Evolutionary conservation across 2,888 invertebrate species (phyloP).

Genomic region (Philereme transversata): DNA sequence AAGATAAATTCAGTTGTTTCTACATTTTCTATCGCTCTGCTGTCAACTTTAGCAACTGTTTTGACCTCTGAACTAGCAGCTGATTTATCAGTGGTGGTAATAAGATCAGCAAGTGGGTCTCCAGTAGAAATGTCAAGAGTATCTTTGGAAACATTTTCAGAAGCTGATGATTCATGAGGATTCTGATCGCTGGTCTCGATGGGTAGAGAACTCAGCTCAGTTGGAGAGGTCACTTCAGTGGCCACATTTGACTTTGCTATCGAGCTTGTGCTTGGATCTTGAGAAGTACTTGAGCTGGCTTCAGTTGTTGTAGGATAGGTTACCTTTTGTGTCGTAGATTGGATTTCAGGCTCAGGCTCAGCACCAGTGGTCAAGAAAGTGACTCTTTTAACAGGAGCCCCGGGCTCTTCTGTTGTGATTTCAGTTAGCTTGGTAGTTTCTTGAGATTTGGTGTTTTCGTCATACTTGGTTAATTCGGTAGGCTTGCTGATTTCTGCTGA

Average conservation of each 20-base stretch:
- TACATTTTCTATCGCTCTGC: constrained; percentile 57
- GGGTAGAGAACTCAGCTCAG: constrained; percentile 73
- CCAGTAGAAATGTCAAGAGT: constrained; percentile 52
- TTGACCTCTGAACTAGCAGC: constrained; percentile 54
- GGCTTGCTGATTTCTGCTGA: background rate
- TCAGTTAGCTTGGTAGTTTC: constrained; percentile 7
- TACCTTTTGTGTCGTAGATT: constrained; percentile 37
- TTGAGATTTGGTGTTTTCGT: constrained; percentile 3
- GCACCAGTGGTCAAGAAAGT: constrained; percentile 30
- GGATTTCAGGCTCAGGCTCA: constrained; percentile 31
- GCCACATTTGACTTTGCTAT: constrained; percentile 59
- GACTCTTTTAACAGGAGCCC: constrained; percentile 32
- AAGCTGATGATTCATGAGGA: constrained; percentile 61
- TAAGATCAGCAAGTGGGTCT: constrained; percentile 46
- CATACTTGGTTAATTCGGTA: constrained; percentile 1
- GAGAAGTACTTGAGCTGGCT: constrained; percentile 41
- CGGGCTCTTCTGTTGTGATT: constrained; percentile 35
- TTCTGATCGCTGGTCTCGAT: constrained; percentile 77
- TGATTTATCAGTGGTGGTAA: constrained; percentile 49
- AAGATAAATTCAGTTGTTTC: constrained; percentile 73
- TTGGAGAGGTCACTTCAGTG: constrained; percentile 71
- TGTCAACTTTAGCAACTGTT: constrained; percentile 52
- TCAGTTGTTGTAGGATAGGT: constrained; percentile 35
- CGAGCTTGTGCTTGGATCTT: constrained; percentile 55
- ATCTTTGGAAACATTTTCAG: constrained; percentile 59